Evolutionary conservation across 2,888 invertebrate species (phyloP), one percentile per base, ranked within the genome.

Genomic region (Stegophylla sp.): DNA sequence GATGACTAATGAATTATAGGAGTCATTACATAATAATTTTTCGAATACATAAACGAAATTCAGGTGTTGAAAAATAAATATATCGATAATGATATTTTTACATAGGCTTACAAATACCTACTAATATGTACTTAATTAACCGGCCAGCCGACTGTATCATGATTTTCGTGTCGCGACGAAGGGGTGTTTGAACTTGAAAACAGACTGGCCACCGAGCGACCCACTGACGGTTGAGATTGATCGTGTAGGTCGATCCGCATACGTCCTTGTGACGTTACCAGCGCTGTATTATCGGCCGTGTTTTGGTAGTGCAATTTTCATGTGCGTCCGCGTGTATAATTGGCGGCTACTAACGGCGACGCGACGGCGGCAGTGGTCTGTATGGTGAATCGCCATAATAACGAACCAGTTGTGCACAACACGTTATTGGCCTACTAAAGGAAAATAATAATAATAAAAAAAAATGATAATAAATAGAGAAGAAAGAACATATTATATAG

Each of bases 351-450:
- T 17, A 28, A 66, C 20, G 23, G 20, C 20, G 34, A 17, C 53
- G 34, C 34, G 34, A 34, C 34, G 34, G 7, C 34, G 34, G 7
- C 34, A 7, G 3, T 34, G n/a, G 23, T 74, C 45, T 48, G 7
- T 61, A 20, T 48, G 59, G 28, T n/a, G 51, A 45, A 69, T 79
- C 79, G 59, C 79, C 69, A 61, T 79, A 66, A 66, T 43, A 66
- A 41, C 71, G 61, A 79, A 79, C 79, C 71, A 69, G 79, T 79
- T 71, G 77, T 28, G 59, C 45, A 17, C 71, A 28, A 69, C 67
- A 41, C 59, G 79, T 41, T 71, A 71, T 34, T 79, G 79, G 71
- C 79, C 79, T 79, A 79, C 79, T 79, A 79, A 79, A 7, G 3
- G 13, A 61, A 34, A 43, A 5, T 34, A 34, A 34, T 34, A 34